Evolutionary conservation across 2,797 vertebrate species (phyloP), one percentile per base, ranked within the genome.

Genomic region (Ambastaia sidthimunki): DNA sequence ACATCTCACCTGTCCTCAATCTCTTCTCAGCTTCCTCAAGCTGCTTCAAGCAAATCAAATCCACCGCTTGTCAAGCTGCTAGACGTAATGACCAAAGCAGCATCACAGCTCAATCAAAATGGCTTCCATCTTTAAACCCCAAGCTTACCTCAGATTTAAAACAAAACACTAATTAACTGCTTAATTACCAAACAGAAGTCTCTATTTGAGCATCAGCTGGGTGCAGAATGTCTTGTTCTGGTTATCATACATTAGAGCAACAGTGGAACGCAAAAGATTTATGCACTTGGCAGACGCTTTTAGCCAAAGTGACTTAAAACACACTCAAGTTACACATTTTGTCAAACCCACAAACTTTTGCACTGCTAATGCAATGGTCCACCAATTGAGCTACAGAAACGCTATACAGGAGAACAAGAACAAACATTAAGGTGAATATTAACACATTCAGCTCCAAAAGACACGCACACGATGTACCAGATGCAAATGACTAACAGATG

Each of bases 31-130:
- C 91, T 93, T 93, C 90, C 93, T 91, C 92, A 93, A 16, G 87
- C 94, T 92, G 93, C 85, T 86, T 76, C 9, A 88, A 88, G 18
- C 91, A 94, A 95, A 94, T 94, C 91, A 93, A 93, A 93, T 93
- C 90, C 90, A 91, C 88, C 89, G 90, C 92, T 90, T 89, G 91
- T 92, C 93, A 93, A 90, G 89, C 89, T 91, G 92, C 89, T 81
- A 48, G 87, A 83, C 31, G 16, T 60, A 41, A 44, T 66, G 34
- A 25, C 62, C 73, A 23, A 54, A 44, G 15, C 68, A 60, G 70
- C 71, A 79, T 25, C 54, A 9, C 47, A 23, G 31, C 84, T 75
- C 82, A 60, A 74, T 78, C 74, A 68, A 62, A 31, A 71, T 47
- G 44, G 82, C 71, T 23, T 62, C 31, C 50, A 72, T 62, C 63